Evolutionary conservation across 2,888 invertebrate genomes (phyloP).

Genomic region (Trichopoda pennipes): DNA sequence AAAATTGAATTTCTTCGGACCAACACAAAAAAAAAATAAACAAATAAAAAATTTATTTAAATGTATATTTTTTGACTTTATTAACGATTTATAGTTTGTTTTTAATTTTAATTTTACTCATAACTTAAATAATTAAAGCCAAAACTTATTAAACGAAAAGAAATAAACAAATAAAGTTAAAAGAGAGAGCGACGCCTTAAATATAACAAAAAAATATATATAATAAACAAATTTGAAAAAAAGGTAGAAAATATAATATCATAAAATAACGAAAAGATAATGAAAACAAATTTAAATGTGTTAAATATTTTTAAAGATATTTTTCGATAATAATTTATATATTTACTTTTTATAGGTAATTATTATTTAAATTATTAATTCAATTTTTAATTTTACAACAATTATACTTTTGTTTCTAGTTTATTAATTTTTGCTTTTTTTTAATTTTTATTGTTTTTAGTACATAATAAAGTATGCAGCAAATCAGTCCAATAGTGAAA

Average conservation of each 20-base stretch:
- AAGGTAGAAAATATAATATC: not conserved
- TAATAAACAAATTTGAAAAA: conserved; percentile 26
- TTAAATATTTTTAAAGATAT: conserved; percentile 12
- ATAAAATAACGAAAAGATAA: conserved; percentile 37
- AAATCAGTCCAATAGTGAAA: conserved; percentile 68
- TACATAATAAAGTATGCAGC: conserved; percentile 67
- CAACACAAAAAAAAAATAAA: conserved; percentile 7
- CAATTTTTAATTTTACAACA: conserved; percentile 56
- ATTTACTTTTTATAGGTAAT: conserved; percentile 14
- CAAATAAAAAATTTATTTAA: conserved; percentile 17
- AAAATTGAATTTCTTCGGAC: not conserved
- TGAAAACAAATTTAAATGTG: conserved; percentile 44
- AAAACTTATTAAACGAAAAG: conserved; percentile 38
- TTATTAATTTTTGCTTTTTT: conserved; percentile 26
- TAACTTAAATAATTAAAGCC: conserved; percentile 61
- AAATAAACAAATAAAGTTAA: conserved; percentile 44
- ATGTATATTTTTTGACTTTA: conserved; percentile 28
- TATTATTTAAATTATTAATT: conserved; percentile 28
- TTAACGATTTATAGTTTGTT: conserved; percentile 31
- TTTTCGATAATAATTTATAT: not conserved
- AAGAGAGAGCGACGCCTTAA: conserved; percentile 63
- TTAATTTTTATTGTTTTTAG: conserved; percentile 50
- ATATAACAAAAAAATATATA: conserved; percentile 6
- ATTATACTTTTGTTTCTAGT: conserved; percentile 38
- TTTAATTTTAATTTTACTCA: conserved; percentile 49